phyloP scores from a whole-genome alignment of 2,888 invertebrate species.

The Orthosia incerta region DNA sequence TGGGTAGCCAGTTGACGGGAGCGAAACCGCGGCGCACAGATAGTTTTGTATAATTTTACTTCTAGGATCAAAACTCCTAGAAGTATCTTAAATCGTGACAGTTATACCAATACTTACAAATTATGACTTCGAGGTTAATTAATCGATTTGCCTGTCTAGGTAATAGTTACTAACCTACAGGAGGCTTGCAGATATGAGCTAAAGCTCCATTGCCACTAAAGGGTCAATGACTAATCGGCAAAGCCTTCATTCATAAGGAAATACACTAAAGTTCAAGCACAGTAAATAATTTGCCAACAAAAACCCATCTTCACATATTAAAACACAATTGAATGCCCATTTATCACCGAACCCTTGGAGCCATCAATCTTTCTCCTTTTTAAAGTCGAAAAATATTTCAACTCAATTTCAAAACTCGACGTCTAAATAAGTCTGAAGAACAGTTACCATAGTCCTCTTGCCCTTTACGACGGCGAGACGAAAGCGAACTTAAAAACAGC shows the following conservation, averaged over 20 bases:
- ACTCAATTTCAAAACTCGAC: slow-evolving; percentile 76
- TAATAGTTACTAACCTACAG: no score
- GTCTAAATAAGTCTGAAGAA: slow-evolving; percentile 77
- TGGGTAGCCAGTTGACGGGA: no score
- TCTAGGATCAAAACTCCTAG: no score
- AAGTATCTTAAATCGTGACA: no score
- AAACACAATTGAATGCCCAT: slow-evolving; percentile 47
- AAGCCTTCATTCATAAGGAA: slow-evolving; percentile 12
- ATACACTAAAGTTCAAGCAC: slow-evolving; percentile 19
- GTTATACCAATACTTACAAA: neutral
- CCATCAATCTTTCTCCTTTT: slow-evolving; percentile 59
- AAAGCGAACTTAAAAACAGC: slow-evolving; percentile 50
- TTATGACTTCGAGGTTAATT: neutral
- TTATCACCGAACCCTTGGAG: slow-evolving; percentile 37
- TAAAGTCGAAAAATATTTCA: slow-evolving; percentile 67
- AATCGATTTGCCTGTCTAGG: neutral
- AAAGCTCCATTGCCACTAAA: neutral
- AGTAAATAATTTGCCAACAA: slow-evolving; percentile 23
- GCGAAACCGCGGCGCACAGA: no score
- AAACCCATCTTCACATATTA: slow-evolving; percentile 44
- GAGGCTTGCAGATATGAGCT: neutral
- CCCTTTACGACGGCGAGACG: slow-evolving; percentile 75
- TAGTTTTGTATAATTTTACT: no score
- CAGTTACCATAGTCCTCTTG: slow-evolving; percentile 79
- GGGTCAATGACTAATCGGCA: slow-evolving; percentile 28